Conservation (phyloP, 2,113 vertebrate genomes). For the Microcebus griseorufus region DNA sequence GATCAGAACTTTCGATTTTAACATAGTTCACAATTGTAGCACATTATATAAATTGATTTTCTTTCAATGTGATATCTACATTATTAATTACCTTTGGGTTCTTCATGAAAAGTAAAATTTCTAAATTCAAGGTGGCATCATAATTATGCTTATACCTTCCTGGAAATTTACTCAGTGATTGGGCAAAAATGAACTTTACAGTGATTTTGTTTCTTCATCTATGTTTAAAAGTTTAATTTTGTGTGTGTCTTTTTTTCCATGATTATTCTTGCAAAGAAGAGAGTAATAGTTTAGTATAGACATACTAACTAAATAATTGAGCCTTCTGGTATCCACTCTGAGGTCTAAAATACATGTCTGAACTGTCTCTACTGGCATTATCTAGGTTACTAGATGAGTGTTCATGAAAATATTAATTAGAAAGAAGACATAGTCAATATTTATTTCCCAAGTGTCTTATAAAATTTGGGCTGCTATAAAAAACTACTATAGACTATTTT, state of each 20-base stretch:
- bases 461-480: background rate
- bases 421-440: background rate
- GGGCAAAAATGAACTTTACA: background rate
- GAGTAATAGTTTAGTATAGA: background rate
- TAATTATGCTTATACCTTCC: background rate
- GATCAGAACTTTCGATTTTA: conserved; percentile 32
- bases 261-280: background rate
- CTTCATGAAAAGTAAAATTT: background rate
- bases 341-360: background rate
- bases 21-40: background rate
- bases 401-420: conserved; percentile 28
- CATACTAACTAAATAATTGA: conserved; percentile 5
- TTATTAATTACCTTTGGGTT: conserved; percentile 32
- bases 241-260: background rate
- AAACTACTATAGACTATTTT: background rate
- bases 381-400: background rate
- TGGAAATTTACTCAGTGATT: conserved; percentile 8
- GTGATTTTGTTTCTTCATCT: background rate
- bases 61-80: background rate
- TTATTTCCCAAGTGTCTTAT: background rate
- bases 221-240: conserved; percentile 21
- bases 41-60: background rate
- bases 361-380: background rate
- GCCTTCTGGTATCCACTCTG: background rate
- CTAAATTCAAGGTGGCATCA: background rate